Evolutionary conservation across 2,113 vertebrate species (phyloP), one percentile per base, ranked within the genome.

Genomic region (Poeciliopsis occidentalis): DNA sequence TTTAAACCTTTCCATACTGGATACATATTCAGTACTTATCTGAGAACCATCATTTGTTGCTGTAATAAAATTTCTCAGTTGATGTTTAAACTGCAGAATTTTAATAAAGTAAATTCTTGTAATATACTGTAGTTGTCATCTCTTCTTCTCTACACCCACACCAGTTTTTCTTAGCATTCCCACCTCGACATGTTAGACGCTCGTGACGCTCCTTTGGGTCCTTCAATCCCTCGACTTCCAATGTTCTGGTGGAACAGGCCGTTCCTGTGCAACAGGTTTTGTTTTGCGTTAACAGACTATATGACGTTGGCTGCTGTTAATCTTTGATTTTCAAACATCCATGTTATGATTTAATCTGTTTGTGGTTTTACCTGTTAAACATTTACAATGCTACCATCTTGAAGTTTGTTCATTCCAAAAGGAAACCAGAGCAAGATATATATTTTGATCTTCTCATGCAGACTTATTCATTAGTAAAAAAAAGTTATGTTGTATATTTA

Each of bases 31-130:
- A 10, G 62, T 57, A 8, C 51, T 22, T 57, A 64, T 8, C 15
- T 64, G 62, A 64, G 62, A 64, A 19, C 29, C 15, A 32, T 64
- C 29, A 31, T 32, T 11, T 19, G 19, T 31, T 64, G 29, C 5
- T 32, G 22, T 7, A 24, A 24, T 24, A 24, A 10, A 0, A n/a
- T 24, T 7, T 54, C 51, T 1, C 24, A n/a, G 8, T 54, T 54
- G 8, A 72, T 76, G 8, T 75, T 27, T 39, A 39, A 73, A 67
- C 66, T 69, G 41, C 11, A 65, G 5, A 31, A 19, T 75, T 77
- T 67, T 3, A 90, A 90, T 90, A 87, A 90, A 90, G 12, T 4
- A 61, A 68, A 51, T 32, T 47, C 26, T 77, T 84, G 47, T 78
- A 67, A 39, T 44, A 11, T 67, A 3, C 17, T 30, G 24, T 0